Percentiles rank a stretch among this genome's conserved stretches.
These are phyloP conservation scores for Eupithecia centaureata DNA, from an alignment of 2,888 invertebrate species.

Conservation along the genomic window DNA sequence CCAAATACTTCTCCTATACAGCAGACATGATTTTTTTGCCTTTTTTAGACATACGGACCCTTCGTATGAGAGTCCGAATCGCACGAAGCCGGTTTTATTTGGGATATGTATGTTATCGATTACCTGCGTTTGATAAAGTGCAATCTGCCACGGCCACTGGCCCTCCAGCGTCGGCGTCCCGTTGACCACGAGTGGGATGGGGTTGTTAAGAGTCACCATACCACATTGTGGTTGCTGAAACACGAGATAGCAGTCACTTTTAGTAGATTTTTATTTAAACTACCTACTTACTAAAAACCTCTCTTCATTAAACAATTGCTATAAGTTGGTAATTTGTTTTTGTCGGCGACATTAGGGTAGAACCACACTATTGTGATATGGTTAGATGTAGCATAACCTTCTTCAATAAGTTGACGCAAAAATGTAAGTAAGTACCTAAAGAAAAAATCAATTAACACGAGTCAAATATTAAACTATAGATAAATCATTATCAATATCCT, in stretches of 20 bases:
- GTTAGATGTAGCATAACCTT: not conserved
- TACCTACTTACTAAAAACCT: not conserved
- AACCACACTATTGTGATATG: not conserved
- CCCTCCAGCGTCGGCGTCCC: slow-evolving; percentile 84
- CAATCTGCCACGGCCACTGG: slow-evolving; percentile 88
- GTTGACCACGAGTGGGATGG: slow-evolving; percentile 84
- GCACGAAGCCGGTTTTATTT: too few relatives aligned
- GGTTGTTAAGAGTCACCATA: slow-evolving; percentile 74
- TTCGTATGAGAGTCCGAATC: too few relatives aligned
- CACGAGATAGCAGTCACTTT: not conserved
- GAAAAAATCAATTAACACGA: too few relatives aligned
- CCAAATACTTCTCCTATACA: too few relatives aligned
- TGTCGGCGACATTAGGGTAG: not conserved
- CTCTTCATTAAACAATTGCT: not conserved
- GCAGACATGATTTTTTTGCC: too few relatives aligned
- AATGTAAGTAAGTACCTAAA: too few relatives aligned
- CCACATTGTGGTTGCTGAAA: slow-evolving; percentile 75
- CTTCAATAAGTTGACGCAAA: too few relatives aligned
- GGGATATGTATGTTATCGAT: too few relatives aligned
- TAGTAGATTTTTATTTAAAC: not conserved
- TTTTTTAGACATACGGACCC: too few relatives aligned
- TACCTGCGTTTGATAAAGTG: slow-evolving; percentile 84
- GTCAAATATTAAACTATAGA: too few relatives aligned
- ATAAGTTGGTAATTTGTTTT: not conserved
- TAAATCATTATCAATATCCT: too few relatives aligned